Conservation (phyloP, 1,140 invertebrate genomes). For the Tetramorium simillimum region DNA sequence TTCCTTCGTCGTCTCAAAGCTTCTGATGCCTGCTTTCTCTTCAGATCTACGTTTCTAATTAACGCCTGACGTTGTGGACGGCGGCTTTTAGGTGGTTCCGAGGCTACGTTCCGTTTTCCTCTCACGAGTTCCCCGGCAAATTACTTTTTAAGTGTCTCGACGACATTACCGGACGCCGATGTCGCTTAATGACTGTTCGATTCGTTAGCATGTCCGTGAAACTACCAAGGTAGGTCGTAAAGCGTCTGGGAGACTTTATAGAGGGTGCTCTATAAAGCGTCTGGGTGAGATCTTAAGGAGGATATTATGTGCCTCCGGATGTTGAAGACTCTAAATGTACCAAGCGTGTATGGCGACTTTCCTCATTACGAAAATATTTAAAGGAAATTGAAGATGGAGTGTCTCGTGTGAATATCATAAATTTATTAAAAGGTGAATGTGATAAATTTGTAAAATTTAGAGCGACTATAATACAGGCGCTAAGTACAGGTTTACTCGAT, state of each 20-base stretch:
- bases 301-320: background rate
- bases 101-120: constrained; percentile 39
- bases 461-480: background rate
- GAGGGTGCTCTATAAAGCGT: constrained; percentile 11
- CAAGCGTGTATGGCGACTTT: background rate
- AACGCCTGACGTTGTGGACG: constrained; percentile 47
- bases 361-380: background rate
- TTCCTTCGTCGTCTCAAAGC: background rate
- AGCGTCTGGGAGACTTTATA: constrained; percentile 20
- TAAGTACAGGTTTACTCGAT: background rate
- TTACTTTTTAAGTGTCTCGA: constrained; percentile 68
- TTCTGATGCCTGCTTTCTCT: background rate
- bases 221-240: constrained; percentile 27
- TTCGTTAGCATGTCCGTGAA: constrained; percentile 27
- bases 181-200: constrained; percentile 63
- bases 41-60: constrained; percentile 53
- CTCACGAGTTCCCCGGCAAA: constrained; percentile 52
- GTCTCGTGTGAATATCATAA: background rate
- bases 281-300: background rate
- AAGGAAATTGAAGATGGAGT: background rate
- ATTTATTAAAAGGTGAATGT: background rate
- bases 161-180: constrained; percentile 44
- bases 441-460: background rate
- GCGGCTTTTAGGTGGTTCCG: constrained; percentile 9
- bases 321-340: background rate